A percentile compares a stretch with the other conserved stretches of the same genome.
These are phyloP conservation scores for Erithacus rubecula DNA, from an alignment of 2,797 vertebrate genomes.

Conservation along the genomic window DNA sequence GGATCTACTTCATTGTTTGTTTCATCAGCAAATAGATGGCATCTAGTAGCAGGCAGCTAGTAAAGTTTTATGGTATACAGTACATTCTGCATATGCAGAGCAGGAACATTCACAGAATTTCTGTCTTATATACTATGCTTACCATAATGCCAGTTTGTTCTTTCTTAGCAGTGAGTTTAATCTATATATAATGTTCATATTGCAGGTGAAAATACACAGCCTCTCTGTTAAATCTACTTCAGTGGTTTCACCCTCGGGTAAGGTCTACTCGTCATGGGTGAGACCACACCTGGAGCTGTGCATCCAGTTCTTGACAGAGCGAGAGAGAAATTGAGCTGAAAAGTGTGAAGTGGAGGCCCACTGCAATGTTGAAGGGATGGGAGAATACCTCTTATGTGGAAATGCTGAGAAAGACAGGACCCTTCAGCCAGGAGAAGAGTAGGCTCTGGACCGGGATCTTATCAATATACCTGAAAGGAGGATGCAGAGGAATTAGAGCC, in stretches of 20 bases:
- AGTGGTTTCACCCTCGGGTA: neutral
- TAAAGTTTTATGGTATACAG: neutral
- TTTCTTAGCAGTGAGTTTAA: neutral
- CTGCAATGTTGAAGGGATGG: neutral
- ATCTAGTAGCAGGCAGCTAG: neutral
- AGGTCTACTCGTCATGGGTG: neutral
- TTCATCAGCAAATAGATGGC: neutral
- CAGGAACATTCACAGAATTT: neutral
- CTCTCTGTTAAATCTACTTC: neutral
- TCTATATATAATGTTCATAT: neutral
- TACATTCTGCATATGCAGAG: neutral
- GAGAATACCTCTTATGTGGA: neutral
- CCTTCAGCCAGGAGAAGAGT: neutral
- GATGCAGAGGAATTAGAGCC: neutral
- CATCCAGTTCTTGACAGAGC: neutral
- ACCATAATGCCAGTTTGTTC: neutral
- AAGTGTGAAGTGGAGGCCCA: neutral
- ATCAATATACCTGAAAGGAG: neutral
- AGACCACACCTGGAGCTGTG: neutral
- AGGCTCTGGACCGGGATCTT: neutral
- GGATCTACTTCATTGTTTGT: neutral
- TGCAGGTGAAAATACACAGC: neutral
- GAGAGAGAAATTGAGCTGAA: neutral
- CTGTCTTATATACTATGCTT: neutral
- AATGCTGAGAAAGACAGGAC: neutral